Evolutionary conservation across 2,888 invertebrate species (phyloP).

Genomic region (Proisotoma minuta): DNA sequence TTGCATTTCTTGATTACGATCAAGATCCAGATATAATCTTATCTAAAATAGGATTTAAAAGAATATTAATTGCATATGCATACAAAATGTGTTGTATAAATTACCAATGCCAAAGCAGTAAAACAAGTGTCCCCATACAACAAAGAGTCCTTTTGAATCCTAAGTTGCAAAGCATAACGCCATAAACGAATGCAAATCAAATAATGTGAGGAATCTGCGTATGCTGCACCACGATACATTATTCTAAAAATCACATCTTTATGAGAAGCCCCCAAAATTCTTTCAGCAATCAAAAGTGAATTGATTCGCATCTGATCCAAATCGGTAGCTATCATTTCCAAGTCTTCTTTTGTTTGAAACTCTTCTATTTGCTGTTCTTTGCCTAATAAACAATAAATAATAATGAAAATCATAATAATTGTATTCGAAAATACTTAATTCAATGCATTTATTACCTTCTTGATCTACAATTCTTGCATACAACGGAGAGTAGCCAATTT

Average conservation of each 20-base stretch:
- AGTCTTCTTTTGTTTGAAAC: slow-evolving; percentile 66
- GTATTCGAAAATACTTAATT: slow-evolving; percentile 3
- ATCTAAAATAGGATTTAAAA: slow-evolving; percentile 28
- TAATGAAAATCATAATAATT: background rate
- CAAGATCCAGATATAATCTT: slow-evolving; percentile 45
- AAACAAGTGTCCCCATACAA: slow-evolving; percentile 74
- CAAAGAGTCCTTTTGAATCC: slow-evolving; percentile 70
- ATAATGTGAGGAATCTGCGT: slow-evolving; percentile 58
- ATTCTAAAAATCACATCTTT: slow-evolving; percentile 79
- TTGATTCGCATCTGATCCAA: slow-evolving; percentile 81
- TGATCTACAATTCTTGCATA: slow-evolving; percentile 33
- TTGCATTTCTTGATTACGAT: slow-evolving; percentile 38
- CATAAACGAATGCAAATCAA: slow-evolving; percentile 83
- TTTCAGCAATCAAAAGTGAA: slow-evolving; percentile 76
- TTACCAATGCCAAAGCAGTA: slow-evolving; percentile 77
- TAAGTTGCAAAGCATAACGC: slow-evolving; percentile 73
- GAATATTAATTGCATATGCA: background rate
- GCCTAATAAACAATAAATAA: background rate
- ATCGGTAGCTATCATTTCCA: slow-evolving; percentile 67
- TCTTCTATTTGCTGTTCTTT: slow-evolving; percentile 57
- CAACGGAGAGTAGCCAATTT: slow-evolving; percentile 38
- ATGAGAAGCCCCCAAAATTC: slow-evolving; percentile 74
- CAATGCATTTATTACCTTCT: slow-evolving; percentile 31
- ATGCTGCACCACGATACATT: slow-evolving; percentile 60
- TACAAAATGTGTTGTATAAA: slow-evolving; percentile 48